A percentile compares a stretch with the other conserved stretches of the same genome.
These are phyloP conservation scores for Notospermus geniculatus DNA, from an alignment of 1,140 invertebrate genomes.

Conservation along the genomic window DNA sequence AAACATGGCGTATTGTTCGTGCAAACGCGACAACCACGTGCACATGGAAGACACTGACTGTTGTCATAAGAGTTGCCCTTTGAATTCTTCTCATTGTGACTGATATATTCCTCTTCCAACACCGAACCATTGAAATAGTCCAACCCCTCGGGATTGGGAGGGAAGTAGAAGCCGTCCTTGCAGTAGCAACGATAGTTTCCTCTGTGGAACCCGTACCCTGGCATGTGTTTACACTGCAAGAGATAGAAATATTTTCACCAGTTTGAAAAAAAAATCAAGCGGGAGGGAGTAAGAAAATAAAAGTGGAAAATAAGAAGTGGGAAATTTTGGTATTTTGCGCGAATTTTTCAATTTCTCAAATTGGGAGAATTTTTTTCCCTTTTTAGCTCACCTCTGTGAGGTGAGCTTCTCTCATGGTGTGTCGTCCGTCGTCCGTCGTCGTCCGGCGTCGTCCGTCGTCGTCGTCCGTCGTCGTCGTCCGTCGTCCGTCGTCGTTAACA, in stretches of 20 bases:
- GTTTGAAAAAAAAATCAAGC: too few species aligned
- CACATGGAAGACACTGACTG: conserved; percentile 63
- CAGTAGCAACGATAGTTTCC: conserved; percentile 49
- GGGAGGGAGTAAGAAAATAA: too few species aligned
- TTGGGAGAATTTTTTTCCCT: too few species aligned
- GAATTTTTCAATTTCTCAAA: too few species aligned
- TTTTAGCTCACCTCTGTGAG: too few species aligned
- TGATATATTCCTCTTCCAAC: conserved; percentile 40
- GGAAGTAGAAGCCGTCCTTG: conserved; percentile 38
- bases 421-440: too few species aligned
- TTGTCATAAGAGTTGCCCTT: conserved; percentile 16
- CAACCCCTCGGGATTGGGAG: conserved; percentile 18
- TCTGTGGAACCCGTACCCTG: conserved; percentile 31
- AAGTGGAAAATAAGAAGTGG: too few species aligned
- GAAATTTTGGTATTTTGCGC: too few species aligned
- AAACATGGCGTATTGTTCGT: conserved; percentile 60
- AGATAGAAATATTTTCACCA: conserved; percentile 10
- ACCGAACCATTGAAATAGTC: conserved; percentile 42
- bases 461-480: too few species aligned
- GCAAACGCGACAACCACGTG: conserved; percentile 60
- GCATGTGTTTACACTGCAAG: conserved; percentile 42
- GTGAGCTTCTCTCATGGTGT: too few species aligned
- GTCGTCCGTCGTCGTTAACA: too few species aligned
- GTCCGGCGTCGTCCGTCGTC: too few species aligned
- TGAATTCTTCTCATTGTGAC: conserved; percentile 26